phyloP scores from a whole-genome alignment of 2,113 vertebrate species.

The Phainopepla nitens region DNA sequence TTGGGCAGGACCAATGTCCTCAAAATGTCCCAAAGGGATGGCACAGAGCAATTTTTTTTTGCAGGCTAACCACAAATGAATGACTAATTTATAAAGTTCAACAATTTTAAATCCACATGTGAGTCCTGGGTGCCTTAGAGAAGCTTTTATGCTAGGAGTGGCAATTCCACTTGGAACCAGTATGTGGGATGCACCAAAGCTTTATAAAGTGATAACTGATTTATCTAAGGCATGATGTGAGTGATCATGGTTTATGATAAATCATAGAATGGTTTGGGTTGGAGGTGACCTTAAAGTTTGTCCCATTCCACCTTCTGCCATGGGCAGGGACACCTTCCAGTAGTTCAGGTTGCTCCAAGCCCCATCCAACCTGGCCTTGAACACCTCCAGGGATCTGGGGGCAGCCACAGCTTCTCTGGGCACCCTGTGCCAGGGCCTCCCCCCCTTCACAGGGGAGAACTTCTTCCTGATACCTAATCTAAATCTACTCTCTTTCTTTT shows the following conservation, averaged over 20 bases:
- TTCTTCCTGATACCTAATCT: neutral
- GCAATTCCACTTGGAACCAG: neutral
- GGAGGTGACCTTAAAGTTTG: neutral
- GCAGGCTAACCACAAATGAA: neutral
- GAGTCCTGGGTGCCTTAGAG: neutral
- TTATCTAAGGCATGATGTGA: neutral
- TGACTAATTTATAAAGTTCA: neutral
- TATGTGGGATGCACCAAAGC: neutral
- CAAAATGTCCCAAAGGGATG: neutral
- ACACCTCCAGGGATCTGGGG: neutral
- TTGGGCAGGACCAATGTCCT: neutral
- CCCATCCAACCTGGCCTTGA: neutral
- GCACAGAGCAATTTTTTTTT: neutral
- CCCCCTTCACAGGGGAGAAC: neutral
- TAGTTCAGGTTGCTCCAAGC: neutral
- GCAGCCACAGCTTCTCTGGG: neutral
- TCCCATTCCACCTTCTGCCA: neutral
- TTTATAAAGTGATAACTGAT: neutral
- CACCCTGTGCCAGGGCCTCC: accelerated
- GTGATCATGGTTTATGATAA: neutral
- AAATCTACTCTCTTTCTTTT: neutral
- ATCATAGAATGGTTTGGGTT: neutral
- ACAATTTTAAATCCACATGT: neutral
- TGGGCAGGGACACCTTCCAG: neutral
- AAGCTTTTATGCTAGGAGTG: neutral